phyloP scores from a whole-genome alignment of 2,113 vertebrate genomes.

The Microtus pennsylvanicus region DNA sequence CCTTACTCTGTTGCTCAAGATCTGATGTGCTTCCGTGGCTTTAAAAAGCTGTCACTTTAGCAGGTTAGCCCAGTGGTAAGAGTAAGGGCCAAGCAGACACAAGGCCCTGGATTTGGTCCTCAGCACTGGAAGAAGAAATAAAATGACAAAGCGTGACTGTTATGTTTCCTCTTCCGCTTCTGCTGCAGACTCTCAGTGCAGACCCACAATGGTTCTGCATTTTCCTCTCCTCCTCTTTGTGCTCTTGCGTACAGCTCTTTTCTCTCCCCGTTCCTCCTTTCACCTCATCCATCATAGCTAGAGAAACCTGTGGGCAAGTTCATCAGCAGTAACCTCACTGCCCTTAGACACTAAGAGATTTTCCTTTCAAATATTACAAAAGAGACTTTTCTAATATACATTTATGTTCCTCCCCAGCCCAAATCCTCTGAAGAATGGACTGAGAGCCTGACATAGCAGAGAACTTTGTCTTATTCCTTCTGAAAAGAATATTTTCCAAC shows the following conservation, averaged over 20 bases:
- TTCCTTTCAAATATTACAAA: conserved; percentile 23
- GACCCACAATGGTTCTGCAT: background rate
- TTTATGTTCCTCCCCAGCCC: background rate
- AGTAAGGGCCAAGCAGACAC: background rate
- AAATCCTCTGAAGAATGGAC: background rate
- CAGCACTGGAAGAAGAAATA: background rate
- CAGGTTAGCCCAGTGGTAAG: background rate
- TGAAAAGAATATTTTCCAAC: background rate
- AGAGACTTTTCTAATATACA: background rate
- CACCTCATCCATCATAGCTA: background rate
- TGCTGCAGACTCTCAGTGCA: background rate
- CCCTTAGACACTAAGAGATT: conserved; percentile 31
- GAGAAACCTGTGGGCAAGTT: background rate
- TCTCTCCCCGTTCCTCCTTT: no score
- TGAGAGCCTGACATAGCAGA: background rate
- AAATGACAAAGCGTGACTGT: no score
- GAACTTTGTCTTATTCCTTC: background rate
- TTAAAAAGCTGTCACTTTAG: background rate
- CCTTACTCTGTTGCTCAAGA: background rate
- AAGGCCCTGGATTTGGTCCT: background rate
- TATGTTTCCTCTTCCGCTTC: background rate
- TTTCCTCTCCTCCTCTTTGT: background rate
- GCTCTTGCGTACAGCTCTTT: background rate
- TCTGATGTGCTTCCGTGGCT: background rate
- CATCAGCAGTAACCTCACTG: background rate